Evolutionary conservation across 2,888 invertebrate species (phyloP).

Genomic region (Apotomis betuletana): DNA sequence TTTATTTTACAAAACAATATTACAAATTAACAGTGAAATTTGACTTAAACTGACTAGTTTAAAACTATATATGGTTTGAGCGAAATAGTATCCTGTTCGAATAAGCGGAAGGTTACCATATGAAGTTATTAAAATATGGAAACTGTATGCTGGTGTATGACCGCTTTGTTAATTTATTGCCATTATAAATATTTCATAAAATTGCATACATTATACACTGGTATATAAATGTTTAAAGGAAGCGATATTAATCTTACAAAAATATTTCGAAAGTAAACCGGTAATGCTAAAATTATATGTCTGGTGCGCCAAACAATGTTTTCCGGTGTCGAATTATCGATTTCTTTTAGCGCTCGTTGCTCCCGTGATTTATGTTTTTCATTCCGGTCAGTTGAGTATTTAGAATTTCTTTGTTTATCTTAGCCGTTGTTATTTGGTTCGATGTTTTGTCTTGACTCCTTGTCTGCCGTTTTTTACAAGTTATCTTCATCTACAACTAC

Average conservation of each 20-base stretch:
- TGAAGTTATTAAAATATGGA: too few relatives aligned
- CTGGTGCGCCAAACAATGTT: slow-evolving; percentile 21
- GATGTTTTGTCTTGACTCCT: too few relatives aligned
- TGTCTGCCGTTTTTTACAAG: too few relatives aligned
- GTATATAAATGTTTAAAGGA: slow-evolving; percentile 9
- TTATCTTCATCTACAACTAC: too few relatives aligned
- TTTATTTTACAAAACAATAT: too few relatives aligned
- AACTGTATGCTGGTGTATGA: too few relatives aligned
- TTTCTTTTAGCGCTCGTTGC: slow-evolving; percentile 19
- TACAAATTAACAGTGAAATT: too few relatives aligned
- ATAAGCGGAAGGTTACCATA: too few relatives aligned
- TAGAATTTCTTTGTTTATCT: background rate
- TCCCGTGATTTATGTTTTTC: slow-evolving; percentile 22
- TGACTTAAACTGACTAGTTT: too few relatives aligned
- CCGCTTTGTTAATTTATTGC: too few relatives aligned
- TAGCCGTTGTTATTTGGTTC: background rate
- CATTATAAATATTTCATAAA: background rate
- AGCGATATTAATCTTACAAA: slow-evolving; percentile 9
- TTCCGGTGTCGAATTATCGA: slow-evolving; percentile 36
- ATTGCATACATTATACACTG: background rate
- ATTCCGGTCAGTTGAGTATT: slow-evolving; percentile 12
- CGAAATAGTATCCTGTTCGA: too few relatives aligned
- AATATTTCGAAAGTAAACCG: slow-evolving; percentile 30
- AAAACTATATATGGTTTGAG: too few relatives aligned
- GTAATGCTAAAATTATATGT: slow-evolving; percentile 25